Conservation (phyloP, 1,140 invertebrate species). For the Dendrolimus kikuchii region DNA sequence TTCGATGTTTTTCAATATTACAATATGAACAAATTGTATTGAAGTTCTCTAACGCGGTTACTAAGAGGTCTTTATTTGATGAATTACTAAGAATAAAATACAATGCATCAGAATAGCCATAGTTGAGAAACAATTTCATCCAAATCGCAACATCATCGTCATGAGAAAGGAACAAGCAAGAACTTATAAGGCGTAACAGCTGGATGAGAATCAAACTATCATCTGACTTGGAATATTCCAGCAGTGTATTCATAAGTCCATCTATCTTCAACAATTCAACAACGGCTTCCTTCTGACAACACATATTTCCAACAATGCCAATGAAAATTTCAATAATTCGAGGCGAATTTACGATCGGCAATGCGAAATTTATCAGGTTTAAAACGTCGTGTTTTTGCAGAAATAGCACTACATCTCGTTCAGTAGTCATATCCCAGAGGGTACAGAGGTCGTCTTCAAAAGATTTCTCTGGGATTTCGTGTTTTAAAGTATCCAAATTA, state of each 20-base stretch:
- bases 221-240: slow-evolving; percentile 73
- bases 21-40: slow-evolving; percentile 70
- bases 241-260: slow-evolving; percentile 62
- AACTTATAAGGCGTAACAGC: slow-evolving; percentile 77
- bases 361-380: slow-evolving; percentile 70
- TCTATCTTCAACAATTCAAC: slow-evolving; percentile 52
- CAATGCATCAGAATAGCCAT: slow-evolving; percentile 71
- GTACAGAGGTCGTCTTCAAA: slow-evolving; percentile 81
- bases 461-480: slow-evolving; percentile 66
- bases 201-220: slow-evolving; percentile 79
- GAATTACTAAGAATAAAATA: slow-evolving; percentile 80
- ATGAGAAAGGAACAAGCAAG: slow-evolving; percentile 68
- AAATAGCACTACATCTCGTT: slow-evolving; percentile 80
- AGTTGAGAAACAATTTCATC: slow-evolving; percentile 66
- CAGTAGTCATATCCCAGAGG: slow-evolving; percentile 85
- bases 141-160: slow-evolving; percentile 59
- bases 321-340: slow-evolving; percentile 80
- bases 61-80: slow-evolving; percentile 74
- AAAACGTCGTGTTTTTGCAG: slow-evolving; percentile 77
- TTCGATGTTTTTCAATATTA: slow-evolving; percentile 40
- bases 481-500: slow-evolving; percentile 59
- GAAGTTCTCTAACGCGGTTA: slow-evolving; percentile 71
- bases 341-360: slow-evolving; percentile 63
- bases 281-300: slow-evolving; percentile 71
- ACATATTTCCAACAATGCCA: slow-evolving; percentile 83